Evolutionary conservation across 2,113 vertebrate species (phyloP).

Genomic region (Sus scrofa): T2T-Sscrofa CM000812.6:35711001-35711500

Average conservation of each 20-base stretch:
- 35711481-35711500: not conserved
- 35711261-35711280: constrained; percentile 9
- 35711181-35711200: not conserved
- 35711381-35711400: not conserved
- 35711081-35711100: not conserved
- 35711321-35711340: not conserved
- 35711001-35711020: not conserved
- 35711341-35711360: accelerated
- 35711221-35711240: too few species aligned
- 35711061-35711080: not conserved
- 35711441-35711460: not conserved
- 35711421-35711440: not conserved
- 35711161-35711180: not conserved
- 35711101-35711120: not conserved
- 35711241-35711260: constrained; percentile 5
- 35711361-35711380: not conserved
- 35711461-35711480: not conserved
- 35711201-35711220: constrained; percentile 17
- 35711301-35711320: not conserved
- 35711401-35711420: not conserved
- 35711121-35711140: not conserved
- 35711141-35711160: not conserved
- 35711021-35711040: not conserved
- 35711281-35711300: not conserved
- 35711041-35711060: not conserved